A percentile compares a stretch with the other conserved stretches of the same genome.
These are phyloP conservation scores for Acronicta psi DNA, from an alignment of 2,888 invertebrate species.

Conservation along the genomic window DNA sequence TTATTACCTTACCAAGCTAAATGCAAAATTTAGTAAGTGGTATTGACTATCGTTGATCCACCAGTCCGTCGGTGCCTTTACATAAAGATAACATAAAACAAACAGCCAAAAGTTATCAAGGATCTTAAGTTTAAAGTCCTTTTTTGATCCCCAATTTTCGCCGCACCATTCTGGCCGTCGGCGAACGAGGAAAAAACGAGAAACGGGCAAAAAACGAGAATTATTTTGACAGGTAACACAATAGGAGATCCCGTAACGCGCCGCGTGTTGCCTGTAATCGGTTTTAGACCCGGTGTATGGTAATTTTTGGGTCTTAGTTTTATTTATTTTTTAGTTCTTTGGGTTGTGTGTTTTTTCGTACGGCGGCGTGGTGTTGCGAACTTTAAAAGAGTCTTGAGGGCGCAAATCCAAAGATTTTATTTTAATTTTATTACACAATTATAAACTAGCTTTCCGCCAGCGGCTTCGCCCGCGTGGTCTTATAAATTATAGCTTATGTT, in stretches of 20 bases:
- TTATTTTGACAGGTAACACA: conserved; percentile 84
- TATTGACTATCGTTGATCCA: background rate
- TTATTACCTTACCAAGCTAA: too few relatives aligned
- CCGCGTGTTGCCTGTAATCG: conserved; percentile 62
- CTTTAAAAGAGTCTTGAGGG: background rate
- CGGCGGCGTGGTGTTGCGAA: background rate
- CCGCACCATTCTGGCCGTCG: conserved; percentile 50
- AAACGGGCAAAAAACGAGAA: conserved; percentile 71
- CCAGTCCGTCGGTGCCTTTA: conserved; percentile 6
- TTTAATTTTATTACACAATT: too few relatives aligned
- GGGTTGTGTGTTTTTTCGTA: background rate
- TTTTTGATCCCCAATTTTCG: conserved; percentile 59
- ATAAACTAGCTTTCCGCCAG: too few relatives aligned
- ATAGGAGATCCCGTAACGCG: conserved; percentile 71
- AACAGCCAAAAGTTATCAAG: conserved; percentile 49
- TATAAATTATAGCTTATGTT: too few relatives aligned
- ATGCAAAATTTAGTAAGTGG: too few relatives aligned
- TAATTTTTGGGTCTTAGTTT: conserved; percentile 37
- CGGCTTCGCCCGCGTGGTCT: too few relatives aligned
- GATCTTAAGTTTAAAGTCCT: conserved; percentile 35
- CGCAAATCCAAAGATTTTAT: too few relatives aligned
- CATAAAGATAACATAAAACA: conserved; percentile 39
- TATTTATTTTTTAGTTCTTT: conserved; percentile 31
- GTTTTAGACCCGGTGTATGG: conserved; percentile 52
- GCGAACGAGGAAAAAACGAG: conserved; percentile 18